Evolutionary conservation across 1,140 invertebrate species (phyloP).

Genomic region (Scaptomyza graminum): DNA sequence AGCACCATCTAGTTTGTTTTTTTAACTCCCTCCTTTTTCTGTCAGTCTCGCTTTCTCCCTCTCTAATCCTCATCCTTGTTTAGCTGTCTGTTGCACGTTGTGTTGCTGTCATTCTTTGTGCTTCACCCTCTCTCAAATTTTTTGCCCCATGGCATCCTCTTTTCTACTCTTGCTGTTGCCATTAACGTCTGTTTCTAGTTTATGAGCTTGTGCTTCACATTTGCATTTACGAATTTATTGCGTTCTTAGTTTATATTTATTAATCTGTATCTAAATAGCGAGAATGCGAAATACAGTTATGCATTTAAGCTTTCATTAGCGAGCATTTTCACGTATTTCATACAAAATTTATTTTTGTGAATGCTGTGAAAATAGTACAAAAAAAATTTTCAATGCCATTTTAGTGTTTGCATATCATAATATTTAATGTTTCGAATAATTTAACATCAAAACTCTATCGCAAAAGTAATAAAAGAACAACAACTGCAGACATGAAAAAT

Average conservation of each 20-base stretch:
- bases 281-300: no score
- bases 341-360: no score
- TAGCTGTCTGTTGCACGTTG: slow-evolving; percentile 38
- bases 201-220: slow-evolving; percentile 41
- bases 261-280: slow-evolving; percentile 4
- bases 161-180: slow-evolving; percentile 4
- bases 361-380: no score
- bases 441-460: no score
- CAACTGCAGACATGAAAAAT: slow-evolving; percentile 51
- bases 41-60: neutral
- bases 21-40: neutral
- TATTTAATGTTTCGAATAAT: no score
- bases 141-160: neutral
- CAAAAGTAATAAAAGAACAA: neutral
- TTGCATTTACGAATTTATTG: slow-evolving; percentile 42
- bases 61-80: neutral
- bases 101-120: slow-evolving; percentile 39
- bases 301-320: slow-evolving; percentile 8
- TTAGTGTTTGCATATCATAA: no score
- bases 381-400: no score
- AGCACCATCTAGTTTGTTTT: slow-evolving; percentile 29
- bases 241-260: slow-evolving; percentile 27
- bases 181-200: slow-evolving; percentile 42
- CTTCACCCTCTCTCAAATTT: neutral
- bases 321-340: no score